phyloP scores from a whole-genome alignment of 2,797 vertebrate species.

The Trichosurus vulpecula region DNA sequence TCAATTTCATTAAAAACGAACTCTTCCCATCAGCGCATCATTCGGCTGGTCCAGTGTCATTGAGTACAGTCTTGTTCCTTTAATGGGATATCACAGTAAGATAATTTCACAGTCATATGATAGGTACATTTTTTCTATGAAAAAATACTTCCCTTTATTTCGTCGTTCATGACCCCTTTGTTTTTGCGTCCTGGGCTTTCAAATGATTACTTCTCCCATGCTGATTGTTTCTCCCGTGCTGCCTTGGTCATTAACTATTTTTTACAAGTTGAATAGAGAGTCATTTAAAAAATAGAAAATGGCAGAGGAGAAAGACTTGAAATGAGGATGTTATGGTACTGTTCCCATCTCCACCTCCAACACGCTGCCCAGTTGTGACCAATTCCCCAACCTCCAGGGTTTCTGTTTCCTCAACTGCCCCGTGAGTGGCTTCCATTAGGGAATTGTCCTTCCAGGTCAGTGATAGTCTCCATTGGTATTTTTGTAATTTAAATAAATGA shows the following conservation, averaged over 20 bases:
- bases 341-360: too few species aligned
- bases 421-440: background rate
- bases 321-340: background rate
- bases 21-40: background rate
- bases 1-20: slow-evolving; percentile 50
- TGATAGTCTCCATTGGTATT: background rate
- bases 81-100: slow-evolving; percentile 54
- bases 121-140: background rate
- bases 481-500: background rate
- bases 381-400: background rate
- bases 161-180: slow-evolving; percentile 8
- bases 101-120: slow-evolving; percentile 39
- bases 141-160: slow-evolving; percentile 14
- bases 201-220: background rate
- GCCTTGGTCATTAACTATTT: background rate
- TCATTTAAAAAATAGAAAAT: background rate
- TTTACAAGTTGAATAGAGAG: slow-evolving; percentile 12
- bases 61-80: background rate
- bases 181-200: slow-evolving; percentile 2
- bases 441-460: background rate
- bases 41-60: slow-evolving; percentile 6
- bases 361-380: too few species aligned
- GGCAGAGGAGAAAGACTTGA: too few species aligned
- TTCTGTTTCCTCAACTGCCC: too few species aligned
- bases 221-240: background rate